phyloP scores from a whole-genome alignment of 53 echinoderm and acorn worm genomes.

The Paracentrotus lividus region DNA sequence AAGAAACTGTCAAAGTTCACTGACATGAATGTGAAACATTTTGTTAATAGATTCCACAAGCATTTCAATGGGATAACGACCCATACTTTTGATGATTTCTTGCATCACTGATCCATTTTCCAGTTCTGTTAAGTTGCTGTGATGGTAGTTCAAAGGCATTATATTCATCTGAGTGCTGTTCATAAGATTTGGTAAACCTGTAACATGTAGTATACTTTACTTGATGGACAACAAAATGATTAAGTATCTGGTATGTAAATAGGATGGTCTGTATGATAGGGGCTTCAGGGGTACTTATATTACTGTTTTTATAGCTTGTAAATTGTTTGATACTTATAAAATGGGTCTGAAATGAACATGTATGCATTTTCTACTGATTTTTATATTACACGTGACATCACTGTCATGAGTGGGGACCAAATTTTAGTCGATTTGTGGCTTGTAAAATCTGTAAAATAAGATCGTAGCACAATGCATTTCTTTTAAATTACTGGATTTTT shows the following conservation, averaged over 20 bases:
- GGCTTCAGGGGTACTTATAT: background rate
- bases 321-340: background rate
- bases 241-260: background rate
- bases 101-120: background rate
- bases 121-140: background rate
- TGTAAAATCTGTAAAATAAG: background rate
- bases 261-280: background rate
- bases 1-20: too few species aligned
- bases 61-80: too few species aligned
- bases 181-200: background rate
- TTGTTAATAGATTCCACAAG: too few species aligned
- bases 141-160: background rate
- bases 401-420: background rate
- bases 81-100: too few species aligned
- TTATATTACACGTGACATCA: background rate
- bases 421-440: background rate
- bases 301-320: constrained; percentile 2
- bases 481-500: background rate
- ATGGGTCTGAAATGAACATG: constrained; percentile 11
- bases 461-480: background rate
- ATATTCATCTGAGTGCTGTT: background rate
- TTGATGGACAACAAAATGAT: background rate
- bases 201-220: background rate
- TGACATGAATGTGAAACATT: too few species aligned
- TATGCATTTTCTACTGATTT: constrained; percentile 32